Conservation (phyloP, 2,113 vertebrate species). For the Psittacula cyanocephala region DNA sequence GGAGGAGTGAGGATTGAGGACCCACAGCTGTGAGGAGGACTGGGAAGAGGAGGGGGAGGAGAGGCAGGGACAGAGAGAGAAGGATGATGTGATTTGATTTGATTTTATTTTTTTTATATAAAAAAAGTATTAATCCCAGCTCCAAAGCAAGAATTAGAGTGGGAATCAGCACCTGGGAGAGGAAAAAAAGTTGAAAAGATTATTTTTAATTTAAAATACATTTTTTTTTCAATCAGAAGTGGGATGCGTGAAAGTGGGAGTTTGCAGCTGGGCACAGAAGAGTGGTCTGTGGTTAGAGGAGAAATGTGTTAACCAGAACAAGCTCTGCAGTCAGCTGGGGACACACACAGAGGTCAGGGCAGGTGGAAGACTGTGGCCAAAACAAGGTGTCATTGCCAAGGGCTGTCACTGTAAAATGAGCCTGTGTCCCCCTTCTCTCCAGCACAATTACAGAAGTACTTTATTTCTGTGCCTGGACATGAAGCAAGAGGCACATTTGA, state of each 20-base stretch:
- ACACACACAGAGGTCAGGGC: background rate
- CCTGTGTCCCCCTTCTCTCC: background rate
- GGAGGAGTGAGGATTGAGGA: conserved; percentile 42
- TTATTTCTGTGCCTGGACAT: background rate
- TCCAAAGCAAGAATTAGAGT: conserved; percentile 59
- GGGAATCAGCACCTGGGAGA: conserved; percentile 73
- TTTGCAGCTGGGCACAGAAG: conserved; percentile 57
- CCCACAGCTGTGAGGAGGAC: conserved; percentile 66
- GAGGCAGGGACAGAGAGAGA: conserved; percentile 3
- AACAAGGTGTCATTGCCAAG: background rate
- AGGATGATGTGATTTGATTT: conserved; percentile 58
- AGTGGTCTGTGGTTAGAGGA: background rate
- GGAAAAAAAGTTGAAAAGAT: conserved; percentile 36
- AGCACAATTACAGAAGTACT: background rate
- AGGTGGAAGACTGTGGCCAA: background rate
- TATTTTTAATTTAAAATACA: conserved; percentile 61
- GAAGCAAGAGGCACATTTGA: background rate
- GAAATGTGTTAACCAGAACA: background rate
- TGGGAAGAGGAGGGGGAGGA: conserved; percentile 4
- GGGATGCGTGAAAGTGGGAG: background rate
- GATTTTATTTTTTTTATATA: background rate
- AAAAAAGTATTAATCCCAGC: conserved; percentile 47
- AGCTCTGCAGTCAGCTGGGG: background rate
- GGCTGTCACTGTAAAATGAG: background rate
- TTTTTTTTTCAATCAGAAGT: conserved; percentile 54